Evolutionary conservation across 1,140 invertebrate species (phyloP).

Genomic region (Drosophila trapezifrons): DNA sequence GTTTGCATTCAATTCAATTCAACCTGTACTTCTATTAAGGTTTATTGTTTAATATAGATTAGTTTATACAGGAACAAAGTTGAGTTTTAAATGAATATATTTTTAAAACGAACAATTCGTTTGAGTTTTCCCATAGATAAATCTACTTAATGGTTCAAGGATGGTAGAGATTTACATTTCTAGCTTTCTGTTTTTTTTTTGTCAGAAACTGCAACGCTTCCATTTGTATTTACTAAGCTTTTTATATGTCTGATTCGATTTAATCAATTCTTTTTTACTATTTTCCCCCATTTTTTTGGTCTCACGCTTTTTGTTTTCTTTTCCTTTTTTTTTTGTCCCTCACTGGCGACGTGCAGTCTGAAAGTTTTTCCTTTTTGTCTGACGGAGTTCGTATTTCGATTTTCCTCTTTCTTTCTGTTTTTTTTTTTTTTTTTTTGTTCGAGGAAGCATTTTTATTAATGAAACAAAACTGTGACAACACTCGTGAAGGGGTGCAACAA

Average conservation of each 20-base stretch:
- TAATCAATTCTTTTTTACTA: constrained; percentile 4
- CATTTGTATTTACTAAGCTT: background rate
- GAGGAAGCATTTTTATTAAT: constrained; percentile 70
- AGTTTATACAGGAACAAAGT: no score
- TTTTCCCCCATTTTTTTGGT: background rate
- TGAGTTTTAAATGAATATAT: no score
- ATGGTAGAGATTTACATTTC: background rate
- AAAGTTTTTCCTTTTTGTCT: constrained; percentile 69
- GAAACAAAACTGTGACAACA: constrained; percentile 67
- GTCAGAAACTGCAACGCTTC: background rate
- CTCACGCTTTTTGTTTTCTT: constrained; percentile 10
- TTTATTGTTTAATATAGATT: background rate
- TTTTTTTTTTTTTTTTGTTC: constrained; percentile 43
- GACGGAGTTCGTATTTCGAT: constrained; percentile 38
- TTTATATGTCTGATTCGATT: constrained; percentile 23
- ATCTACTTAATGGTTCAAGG: no score
- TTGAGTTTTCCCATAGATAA: no score
- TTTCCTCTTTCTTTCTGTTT: constrained; percentile 16
- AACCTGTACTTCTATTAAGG: background rate
- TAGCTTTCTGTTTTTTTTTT: background rate
- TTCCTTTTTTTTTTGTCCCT: constrained; percentile 15
- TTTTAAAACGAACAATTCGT: no score
- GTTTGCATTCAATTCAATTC: constrained; percentile 2
- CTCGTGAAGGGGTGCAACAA: background rate
- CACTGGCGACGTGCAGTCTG: constrained; percentile 67